Percentiles rank a stretch among this genome's conserved stretches.
phyloP scores from a whole-genome alignment of 2,797 vertebrate genomes.

The Knipowitschia caucasica region DNA sequence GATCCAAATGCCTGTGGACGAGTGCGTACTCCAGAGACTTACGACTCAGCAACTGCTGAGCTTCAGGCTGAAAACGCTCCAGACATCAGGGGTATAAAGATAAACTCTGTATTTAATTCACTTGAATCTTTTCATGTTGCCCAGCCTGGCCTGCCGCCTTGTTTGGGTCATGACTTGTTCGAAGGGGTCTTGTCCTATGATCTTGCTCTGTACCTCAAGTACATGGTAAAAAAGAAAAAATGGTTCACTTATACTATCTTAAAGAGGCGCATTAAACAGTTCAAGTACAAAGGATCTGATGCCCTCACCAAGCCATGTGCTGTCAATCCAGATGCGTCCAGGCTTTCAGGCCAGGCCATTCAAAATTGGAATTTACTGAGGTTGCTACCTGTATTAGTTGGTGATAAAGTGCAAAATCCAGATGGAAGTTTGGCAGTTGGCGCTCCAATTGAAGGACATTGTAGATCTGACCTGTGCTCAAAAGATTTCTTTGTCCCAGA shows the following conservation, averaged over 20 bases:
- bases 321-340: not conserved
- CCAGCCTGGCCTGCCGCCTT: constrained; percentile 10
- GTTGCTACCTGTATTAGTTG: constrained; percentile 22
- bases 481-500: constrained; percentile 19
- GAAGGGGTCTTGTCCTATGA: constrained; percentile 13
- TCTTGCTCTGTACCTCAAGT: constrained; percentile 12
- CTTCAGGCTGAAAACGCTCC: not conserved
- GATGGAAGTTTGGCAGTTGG: constrained; percentile 24
- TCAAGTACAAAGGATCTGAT: constrained; percentile 18
- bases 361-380: constrained; percentile 27
- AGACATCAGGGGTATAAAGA: constrained; percentile 12
- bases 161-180: constrained; percentile 17
- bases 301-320: constrained; percentile 20
- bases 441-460: constrained; percentile 21
- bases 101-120: constrained; percentile 16
- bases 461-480: constrained; percentile 25
- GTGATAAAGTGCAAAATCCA: constrained; percentile 23
- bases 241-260: constrained; percentile 6
- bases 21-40: not conserved
- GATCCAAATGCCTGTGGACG: no score
- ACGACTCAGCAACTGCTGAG: not conserved
- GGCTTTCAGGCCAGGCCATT: constrained; percentile 17
- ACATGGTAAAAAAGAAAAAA: not conserved
- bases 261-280: constrained; percentile 17
- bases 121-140: constrained; percentile 18